Conservation (phyloP, 1,140 invertebrate species). For the Neocloeon triangulifer region DNA sequence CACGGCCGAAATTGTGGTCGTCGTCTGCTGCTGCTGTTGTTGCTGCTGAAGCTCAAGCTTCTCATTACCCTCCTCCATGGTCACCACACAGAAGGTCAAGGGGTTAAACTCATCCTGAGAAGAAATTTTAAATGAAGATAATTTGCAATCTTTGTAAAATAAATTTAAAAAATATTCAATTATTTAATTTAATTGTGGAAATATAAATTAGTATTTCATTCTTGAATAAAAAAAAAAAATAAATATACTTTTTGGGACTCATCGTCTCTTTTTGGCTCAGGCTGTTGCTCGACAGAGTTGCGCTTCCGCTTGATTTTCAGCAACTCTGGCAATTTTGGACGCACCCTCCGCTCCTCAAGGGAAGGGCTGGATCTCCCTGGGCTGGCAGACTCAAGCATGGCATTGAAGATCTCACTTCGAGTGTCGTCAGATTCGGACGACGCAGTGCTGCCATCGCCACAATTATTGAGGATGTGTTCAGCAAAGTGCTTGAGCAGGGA, state of each 20-base stretch:
- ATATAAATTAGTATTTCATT: too few species aligned
- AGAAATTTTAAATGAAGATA: background rate
- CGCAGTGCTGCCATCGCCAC: constrained; percentile 1
- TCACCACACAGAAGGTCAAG: constrained; percentile 13
- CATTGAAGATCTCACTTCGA: background rate
- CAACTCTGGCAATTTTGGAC: constrained; percentile 7
- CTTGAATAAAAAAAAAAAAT: too few species aligned
- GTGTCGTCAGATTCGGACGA: background rate
- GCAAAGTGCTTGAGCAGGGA: constrained; percentile 14
- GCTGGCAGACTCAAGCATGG: constrained; percentile 1
- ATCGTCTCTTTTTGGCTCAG: too few species aligned
- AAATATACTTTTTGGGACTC: too few species aligned
- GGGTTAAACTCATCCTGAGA: constrained; percentile 12
- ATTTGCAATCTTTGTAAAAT: background rate
- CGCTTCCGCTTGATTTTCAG: constrained; percentile 1
- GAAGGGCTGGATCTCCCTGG: constrained; percentile 5
- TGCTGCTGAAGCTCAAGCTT: constrained; percentile 1
- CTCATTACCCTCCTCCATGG: constrained; percentile 10
- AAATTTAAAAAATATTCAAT: background rate
- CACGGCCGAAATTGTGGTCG: background rate
- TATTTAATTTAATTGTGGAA: too few species aligned
- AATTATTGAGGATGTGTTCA: constrained; percentile 11
- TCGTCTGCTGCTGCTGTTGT: too few species aligned
- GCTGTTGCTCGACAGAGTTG: background rate
- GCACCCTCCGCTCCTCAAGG: constrained; percentile 4